These are phyloP conservation scores for Lethocerus indicus DNA, from an alignment of 1,140 invertebrate genomes.

Conservation along the genomic window DNA sequence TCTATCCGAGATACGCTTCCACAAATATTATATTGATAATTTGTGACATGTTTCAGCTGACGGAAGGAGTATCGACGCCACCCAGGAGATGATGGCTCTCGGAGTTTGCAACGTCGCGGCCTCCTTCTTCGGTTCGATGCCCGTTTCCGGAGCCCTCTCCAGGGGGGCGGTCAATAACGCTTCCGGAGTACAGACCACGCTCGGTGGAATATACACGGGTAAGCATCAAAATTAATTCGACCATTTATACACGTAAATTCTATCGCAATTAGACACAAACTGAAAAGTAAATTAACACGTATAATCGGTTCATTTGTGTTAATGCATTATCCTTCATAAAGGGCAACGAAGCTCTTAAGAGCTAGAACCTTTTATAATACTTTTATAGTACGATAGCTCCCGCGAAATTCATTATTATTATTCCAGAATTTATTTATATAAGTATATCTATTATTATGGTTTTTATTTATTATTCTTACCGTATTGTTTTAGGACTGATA, in stretches of 20 bases:
- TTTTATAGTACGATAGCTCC: neutral
- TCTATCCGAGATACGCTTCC: neutral
- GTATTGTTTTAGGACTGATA: conserved; percentile 28
- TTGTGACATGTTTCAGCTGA: conserved; percentile 25
- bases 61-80: conserved; percentile 52
- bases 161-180: conserved; percentile 76
- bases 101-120: conserved; percentile 68
- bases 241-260: neutral
- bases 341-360: neutral
- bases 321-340: too few relatives aligned
- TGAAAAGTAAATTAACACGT: too few relatives aligned
- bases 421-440: too few relatives aligned
- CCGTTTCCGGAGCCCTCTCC: conserved; percentile 67
- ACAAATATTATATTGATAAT: neutral
- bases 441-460: too few relatives aligned
- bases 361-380: neutral
- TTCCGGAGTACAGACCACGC: conserved; percentile 63
- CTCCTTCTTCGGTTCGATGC: conserved; percentile 70
- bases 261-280: neutral
- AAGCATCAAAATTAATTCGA: neutral
- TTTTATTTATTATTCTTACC: neutral
- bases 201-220: conserved; percentile 64
- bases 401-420: too few relatives aligned
- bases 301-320: too few relatives aligned
- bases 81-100: conserved; percentile 63